Evolutionary conservation across 2,888 invertebrate species (phyloP).

Genomic region (Cremastinae sp.): DNA sequence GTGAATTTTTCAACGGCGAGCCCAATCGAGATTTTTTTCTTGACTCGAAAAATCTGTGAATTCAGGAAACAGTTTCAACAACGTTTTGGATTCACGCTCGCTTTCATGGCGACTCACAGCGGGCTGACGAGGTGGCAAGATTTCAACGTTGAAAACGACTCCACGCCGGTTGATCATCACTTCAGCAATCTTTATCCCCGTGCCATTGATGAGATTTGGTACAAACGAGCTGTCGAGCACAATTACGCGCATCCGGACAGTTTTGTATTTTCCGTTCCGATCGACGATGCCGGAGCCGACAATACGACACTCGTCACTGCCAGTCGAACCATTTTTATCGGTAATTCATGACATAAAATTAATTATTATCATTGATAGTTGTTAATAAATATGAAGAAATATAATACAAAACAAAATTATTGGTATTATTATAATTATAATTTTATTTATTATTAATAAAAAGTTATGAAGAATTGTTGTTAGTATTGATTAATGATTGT

Average conservation of each 20-base stretch:
- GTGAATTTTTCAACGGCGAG: background rate
- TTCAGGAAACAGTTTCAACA: slow-evolving; percentile 90
- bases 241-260: slow-evolving; percentile 89
- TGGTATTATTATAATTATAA: too few species aligned
- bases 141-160: slow-evolving; percentile 82
- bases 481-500: too few species aligned
- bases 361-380: slow-evolving; percentile 7
- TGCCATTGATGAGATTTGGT: slow-evolving; percentile 94
- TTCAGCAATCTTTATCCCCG: slow-evolving; percentile 88
- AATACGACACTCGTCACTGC: slow-evolving; percentile 90
- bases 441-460: too few species aligned
- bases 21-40: background rate
- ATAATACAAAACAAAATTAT: too few species aligned
- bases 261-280: slow-evolving; percentile 91
- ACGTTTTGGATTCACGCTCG: slow-evolving; percentile 91
- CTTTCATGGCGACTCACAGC: slow-evolving; percentile 94
- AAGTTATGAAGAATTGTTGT: too few species aligned
- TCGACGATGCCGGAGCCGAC: slow-evolving; percentile 83
- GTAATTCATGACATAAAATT: slow-evolving; percentile 63
- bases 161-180: slow-evolving; percentile 80
- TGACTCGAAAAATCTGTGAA: slow-evolving; percentile 1
- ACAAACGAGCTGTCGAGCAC: slow-evolving; percentile 92
- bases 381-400: too few species aligned
- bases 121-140: slow-evolving; percentile 95
- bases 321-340: slow-evolving; percentile 88